Conservation (phyloP, 2,797 vertebrate species). For the Phalloptychus januarius region DNA sequence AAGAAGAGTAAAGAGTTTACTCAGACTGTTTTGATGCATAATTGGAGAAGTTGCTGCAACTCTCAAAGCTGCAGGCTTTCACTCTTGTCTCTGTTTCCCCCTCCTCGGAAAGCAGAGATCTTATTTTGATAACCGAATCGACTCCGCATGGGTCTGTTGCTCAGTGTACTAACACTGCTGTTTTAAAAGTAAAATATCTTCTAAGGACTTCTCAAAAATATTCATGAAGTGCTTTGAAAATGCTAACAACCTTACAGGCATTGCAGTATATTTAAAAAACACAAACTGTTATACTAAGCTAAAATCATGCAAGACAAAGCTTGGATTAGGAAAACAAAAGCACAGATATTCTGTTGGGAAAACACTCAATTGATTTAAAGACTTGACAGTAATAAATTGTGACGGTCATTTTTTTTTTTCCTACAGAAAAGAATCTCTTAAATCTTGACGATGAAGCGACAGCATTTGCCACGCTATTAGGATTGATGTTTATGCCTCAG, state of each 20-base stretch:
- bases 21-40: slow-evolving; percentile 65
- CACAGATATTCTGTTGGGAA: slow-evolving; percentile 50
- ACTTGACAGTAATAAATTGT: slow-evolving; percentile 64
- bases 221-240: slow-evolving; percentile 30
- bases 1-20: slow-evolving; percentile 68
- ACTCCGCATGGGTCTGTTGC: background rate
- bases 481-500: slow-evolving; percentile 74
- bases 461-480: slow-evolving; percentile 62
- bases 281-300: slow-evolving; percentile 43
- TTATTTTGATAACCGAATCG: slow-evolving; percentile 52
- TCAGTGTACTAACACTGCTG: slow-evolving; percentile 37
- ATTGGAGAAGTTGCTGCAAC: slow-evolving; percentile 64
- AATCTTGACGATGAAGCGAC: slow-evolving; percentile 58
- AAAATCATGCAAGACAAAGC: slow-evolving; percentile 43
- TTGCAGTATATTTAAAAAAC: slow-evolving; percentile 57
- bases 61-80: slow-evolving; percentile 53
- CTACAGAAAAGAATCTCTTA: slow-evolving; percentile 51
- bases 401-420: slow-evolving; percentile 53
- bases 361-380: slow-evolving; percentile 65
- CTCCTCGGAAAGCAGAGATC: slow-evolving; percentile 46
- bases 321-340: slow-evolving; percentile 41
- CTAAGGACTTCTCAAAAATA: slow-evolving; percentile 28
- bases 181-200: slow-evolving; percentile 32
- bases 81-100: slow-evolving; percentile 18
- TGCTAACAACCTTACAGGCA: slow-evolving; percentile 48